phyloP scores from a whole-genome alignment of 2,113 vertebrate genomes.

The Microcebus lehilahytsara region DNA sequence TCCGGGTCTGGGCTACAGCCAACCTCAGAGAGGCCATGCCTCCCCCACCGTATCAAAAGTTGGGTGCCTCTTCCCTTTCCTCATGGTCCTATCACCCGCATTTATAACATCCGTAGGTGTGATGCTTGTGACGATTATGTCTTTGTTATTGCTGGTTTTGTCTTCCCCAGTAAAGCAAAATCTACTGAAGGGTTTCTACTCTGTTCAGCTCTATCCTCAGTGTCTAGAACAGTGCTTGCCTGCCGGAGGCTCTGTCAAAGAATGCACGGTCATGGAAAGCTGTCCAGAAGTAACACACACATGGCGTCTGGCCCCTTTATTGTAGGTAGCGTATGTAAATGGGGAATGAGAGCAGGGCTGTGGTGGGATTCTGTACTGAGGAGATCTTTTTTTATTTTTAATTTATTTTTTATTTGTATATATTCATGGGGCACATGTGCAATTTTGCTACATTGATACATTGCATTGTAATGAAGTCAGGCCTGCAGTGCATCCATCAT shows the following conservation, averaged over 20 bases:
- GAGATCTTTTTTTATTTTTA: too few species aligned
- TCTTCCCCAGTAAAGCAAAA: not conserved
- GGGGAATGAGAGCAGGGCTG: not conserved
- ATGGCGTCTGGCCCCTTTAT: not conserved
- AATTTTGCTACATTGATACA: too few species aligned
- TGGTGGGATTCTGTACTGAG: not conserved
- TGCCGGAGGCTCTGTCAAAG: not conserved
- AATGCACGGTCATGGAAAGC: rapidly evolving
- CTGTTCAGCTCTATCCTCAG: rapidly evolving
- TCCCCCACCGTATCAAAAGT: not conserved
- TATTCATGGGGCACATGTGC: too few species aligned
- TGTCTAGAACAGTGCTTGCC: not conserved
- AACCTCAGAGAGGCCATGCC: not conserved
- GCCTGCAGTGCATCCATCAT: too few species aligned
- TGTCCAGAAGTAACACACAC: not conserved
- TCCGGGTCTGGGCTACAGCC: not conserved
- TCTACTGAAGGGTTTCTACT: not conserved
- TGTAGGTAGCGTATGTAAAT: rapidly evolving
- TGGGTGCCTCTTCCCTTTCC: not conserved
- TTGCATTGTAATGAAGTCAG: too few species aligned
- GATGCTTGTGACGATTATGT: not conserved
- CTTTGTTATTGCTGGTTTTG: not conserved
- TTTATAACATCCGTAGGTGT: not conserved
- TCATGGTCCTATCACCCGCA: rapidly evolving
- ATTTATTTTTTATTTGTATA: too few species aligned